These are phyloP conservation scores for Spea multiplicata DNA, from an alignment of 2,113 vertebrate genomes.

Conservation along the genomic window DNA sequence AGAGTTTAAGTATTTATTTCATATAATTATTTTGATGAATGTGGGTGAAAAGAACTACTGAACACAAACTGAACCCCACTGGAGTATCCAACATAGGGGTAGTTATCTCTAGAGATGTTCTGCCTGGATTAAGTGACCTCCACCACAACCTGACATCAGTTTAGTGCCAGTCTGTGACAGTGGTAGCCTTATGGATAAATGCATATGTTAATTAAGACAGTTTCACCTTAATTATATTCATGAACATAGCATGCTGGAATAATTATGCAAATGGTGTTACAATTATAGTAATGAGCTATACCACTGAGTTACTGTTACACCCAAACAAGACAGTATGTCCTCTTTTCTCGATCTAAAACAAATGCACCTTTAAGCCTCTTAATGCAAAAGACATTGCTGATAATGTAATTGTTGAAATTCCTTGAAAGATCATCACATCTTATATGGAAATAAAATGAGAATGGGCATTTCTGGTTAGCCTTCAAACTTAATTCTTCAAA, in stretches of 20 bases:
- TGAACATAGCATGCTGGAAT: conserved; percentile 35
- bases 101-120: neutral
- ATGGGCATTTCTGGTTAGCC: no score
- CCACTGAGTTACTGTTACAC: conserved; percentile 30
- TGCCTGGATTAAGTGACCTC: conserved; percentile 25
- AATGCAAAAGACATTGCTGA: neutral
- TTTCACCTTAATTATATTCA: conserved; percentile 33
- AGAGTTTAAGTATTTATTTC: neutral
- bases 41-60: no score
- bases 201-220: conserved; percentile 44
- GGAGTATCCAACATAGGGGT: no score
- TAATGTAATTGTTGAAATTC: neutral
- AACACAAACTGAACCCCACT: no score
- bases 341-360: neutral
- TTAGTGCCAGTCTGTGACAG: conserved; percentile 28
- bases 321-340: conserved; percentile 23
- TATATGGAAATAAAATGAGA: neutral
- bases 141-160: conserved; percentile 26
- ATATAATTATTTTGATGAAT: neutral
- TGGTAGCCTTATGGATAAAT: conserved; percentile 24
- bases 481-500: no score
- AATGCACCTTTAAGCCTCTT: conserved; percentile 13
- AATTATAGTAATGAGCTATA: conserved; percentile 45
- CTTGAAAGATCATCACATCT: neutral
- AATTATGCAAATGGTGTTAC: conserved; percentile 39